Evolutionary conservation across 2,113 vertebrate species (phyloP).

Genomic region (Oreochromis spilurus): DNA sequence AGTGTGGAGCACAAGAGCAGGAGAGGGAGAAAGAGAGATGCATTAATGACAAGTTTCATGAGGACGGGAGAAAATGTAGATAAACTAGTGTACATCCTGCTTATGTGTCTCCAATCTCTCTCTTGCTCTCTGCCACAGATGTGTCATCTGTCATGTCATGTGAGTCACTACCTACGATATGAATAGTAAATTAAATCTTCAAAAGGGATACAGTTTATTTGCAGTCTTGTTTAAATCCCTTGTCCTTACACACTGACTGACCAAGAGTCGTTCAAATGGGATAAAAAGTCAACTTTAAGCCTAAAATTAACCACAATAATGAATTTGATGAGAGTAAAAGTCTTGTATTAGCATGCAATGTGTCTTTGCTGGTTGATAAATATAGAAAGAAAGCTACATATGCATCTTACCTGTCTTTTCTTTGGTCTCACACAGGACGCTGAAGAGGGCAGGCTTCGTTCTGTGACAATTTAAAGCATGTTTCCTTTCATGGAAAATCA

Average conservation of each 20-base stretch:
- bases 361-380: neutral
- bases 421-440: conserved; percentile 76
- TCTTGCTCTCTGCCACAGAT: neutral
- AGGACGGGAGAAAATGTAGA: neutral
- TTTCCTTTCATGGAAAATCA: conserved; percentile 61
- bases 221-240: neutral
- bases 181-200: neutral
- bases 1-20: neutral
- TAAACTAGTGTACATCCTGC: neutral
- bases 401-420: conserved; percentile 34
- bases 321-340: neutral
- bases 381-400: rapidly evolving
- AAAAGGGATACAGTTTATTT: neutral
- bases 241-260: neutral
- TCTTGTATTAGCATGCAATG: neutral
- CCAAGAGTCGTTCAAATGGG: neutral
- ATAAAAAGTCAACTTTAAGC: neutral
- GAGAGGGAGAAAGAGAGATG: neutral
- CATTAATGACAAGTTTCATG: neutral
- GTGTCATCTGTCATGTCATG: neutral
- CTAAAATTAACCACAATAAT: neutral
- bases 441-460: conserved; percentile 80
- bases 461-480: conserved; percentile 77
- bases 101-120: neutral
- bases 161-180: neutral